phyloP scores from a whole-genome alignment of 1,140 invertebrate species.

The Halotydeus destructor region DNA sequence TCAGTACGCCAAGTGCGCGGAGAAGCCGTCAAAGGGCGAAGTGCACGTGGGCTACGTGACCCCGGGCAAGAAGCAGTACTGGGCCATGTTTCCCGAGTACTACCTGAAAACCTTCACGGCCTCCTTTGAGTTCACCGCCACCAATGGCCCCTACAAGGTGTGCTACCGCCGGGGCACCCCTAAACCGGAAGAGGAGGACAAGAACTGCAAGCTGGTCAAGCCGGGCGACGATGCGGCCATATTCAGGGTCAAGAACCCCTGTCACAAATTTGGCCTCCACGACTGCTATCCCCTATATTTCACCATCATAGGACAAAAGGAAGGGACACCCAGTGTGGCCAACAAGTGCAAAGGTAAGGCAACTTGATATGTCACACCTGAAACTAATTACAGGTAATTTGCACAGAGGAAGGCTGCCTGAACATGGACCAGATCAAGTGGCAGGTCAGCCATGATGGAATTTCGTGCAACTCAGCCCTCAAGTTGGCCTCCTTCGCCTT shows the following conservation, averaged over 20 bases:
- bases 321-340: not conserved
- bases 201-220: not conserved
- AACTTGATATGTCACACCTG: not conserved
- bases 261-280: not conserved
- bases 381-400: not conserved
- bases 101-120: constrained; percentile 6
- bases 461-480: not conserved
- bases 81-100: constrained; percentile 14
- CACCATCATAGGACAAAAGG: not conserved
- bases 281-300: not conserved
- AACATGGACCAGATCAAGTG: not conserved
- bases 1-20: constrained; percentile 8
- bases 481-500: not conserved
- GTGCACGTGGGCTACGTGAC: constrained; percentile 5
- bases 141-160: not conserved
- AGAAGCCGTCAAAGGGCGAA: not conserved
- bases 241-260: not conserved
- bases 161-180: constrained; percentile 2
- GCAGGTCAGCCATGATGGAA: constrained; percentile 1
- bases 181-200: not conserved
- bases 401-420: constrained; percentile 1
- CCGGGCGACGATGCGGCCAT: not conserved
- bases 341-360: not conserved
- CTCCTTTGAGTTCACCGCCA: not conserved
- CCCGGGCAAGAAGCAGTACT: constrained; percentile 10